These are phyloP conservation scores for Nerophis lumbriciformis DNA, from an alignment of 2,113 vertebrate genomes.

Conservation along the genomic window DNA sequence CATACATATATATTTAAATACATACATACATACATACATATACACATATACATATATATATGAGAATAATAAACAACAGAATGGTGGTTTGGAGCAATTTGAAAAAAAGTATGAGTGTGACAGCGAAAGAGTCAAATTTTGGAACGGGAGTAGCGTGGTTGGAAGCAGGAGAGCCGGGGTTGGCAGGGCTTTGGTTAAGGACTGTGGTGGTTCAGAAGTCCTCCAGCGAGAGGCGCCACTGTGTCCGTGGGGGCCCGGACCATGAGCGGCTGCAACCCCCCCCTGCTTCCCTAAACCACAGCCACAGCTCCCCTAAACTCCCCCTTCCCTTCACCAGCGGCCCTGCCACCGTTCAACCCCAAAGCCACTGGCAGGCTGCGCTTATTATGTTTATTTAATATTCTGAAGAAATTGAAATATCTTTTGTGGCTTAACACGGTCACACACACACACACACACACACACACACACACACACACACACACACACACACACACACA, in stretches of 20 bases:
- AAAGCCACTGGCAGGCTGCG: constrained; percentile 74
- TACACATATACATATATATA: too few species aligned
- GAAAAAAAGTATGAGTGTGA: constrained; percentile 16
- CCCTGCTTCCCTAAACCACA: constrained; percentile 37
- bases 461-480: constrained; percentile 17
- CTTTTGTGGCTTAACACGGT: constrained; percentile 70
- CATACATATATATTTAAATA: too few species aligned
- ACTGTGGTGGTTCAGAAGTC: constrained; percentile 87
- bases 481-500: constrained; percentile 24
- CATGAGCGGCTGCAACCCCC: constrained; percentile 71
- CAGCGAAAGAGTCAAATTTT: constrained; percentile 43
- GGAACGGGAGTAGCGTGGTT: constrained; percentile 62
- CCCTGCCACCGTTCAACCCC: constrained; percentile 64
- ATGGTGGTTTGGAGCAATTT: constrained; percentile 20
- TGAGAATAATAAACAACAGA: constrained; percentile 36
- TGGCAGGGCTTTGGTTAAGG: constrained; percentile 76
- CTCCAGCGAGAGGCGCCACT: constrained; percentile 83
- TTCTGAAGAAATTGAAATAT: constrained; percentile 85
- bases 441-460: constrained; percentile 12
- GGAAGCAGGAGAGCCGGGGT: constrained; percentile 66
- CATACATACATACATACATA: too few species aligned
- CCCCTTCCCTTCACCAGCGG: constrained; percentile 53
- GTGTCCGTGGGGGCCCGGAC: constrained; percentile 79
- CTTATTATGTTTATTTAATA: constrained; percentile 82
- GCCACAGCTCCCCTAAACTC: constrained; percentile 69